Evolutionary conservation across 2,113 vertebrate genomes (phyloP), one percentile per base, ranked within the genome.

Genomic region (Tragulus kanchil): DNA sequence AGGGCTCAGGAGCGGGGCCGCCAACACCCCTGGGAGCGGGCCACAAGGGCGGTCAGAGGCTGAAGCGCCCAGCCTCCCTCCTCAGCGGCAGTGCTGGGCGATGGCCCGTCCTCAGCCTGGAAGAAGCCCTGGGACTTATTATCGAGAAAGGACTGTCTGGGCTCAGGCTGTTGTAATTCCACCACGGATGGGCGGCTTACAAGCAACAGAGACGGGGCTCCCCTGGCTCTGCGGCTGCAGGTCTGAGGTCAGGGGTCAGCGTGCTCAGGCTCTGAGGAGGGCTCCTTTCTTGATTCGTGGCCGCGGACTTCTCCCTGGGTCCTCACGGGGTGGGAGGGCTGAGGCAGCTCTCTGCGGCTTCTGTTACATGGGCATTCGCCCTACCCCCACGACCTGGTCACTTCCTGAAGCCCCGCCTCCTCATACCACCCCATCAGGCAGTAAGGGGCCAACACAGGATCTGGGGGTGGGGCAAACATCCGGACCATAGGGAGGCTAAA

Each of bases 321-420:
- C 54, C 45, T 25, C 17, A 2, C 3, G 5, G 5, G 17, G 8
- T 1, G 0, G 26, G 26, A 31, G 0, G 3, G 56, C 2, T 10
- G 8, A 36, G 73, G 87, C 45, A 17, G 45, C 58, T n/a, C 56
- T n/a, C 69, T 78, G 59, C 42, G 73, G 73, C 50, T 45, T 52
- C 58, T 50, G 23, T 59, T 8, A 16, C 5, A 26, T 26, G 23
- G 13, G 21, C 58, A 50, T 61, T 75, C 26, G 1, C 25, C 25
- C 54, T 67, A 21, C 4, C 17, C 59, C 59, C 25, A 58, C 1
- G n/a, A 71, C 23, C 65, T 58, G 19, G 71, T 42, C 45, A 21
- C 8, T 13, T 52, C 6, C 73, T 13, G 8, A 62, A 36, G 28
- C 3, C 19, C 8, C 42, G 25, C 14, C 45, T 36, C 71, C 21